phyloP scores from a whole-genome alignment of 2,888 invertebrate species.

The Drosophila setosimentum region DNA sequence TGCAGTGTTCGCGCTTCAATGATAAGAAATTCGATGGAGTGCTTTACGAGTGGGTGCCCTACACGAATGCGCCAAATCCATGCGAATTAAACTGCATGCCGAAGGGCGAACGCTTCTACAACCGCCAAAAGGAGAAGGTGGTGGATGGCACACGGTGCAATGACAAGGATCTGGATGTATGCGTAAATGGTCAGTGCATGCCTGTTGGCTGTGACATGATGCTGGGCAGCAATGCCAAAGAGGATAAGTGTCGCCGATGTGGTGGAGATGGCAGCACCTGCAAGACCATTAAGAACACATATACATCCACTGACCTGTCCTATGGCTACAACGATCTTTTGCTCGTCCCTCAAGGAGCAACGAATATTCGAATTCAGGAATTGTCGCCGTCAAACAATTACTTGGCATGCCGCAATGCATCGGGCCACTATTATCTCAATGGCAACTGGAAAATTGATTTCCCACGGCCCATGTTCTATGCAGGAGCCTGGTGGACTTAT shows the following conservation, averaged over 20 bases:
- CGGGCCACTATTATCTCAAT: conserved; percentile 95
- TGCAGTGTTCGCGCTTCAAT: conserved; percentile 96
- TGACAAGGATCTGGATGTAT: conserved; percentile 94
- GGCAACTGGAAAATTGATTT: conserved; percentile 98
- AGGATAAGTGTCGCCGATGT: conserved; percentile 96
- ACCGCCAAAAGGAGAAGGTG: conserved; percentile 92
- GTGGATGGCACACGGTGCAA: conserved; percentile 94
- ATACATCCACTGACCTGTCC: conserved; percentile 90
- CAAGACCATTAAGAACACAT: conserved; percentile 90
- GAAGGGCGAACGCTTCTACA: conserved; percentile 95
- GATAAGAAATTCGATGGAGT: conserved; percentile 92
- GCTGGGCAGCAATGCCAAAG: conserved; percentile 93
- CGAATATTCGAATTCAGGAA: conserved; percentile 94
- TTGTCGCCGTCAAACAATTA: conserved; percentile 94
- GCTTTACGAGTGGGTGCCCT: conserved; percentile 95
- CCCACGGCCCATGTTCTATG: conserved; percentile 91
- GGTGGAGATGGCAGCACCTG: conserved; percentile 96
- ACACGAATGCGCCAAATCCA: conserved; percentile 93
- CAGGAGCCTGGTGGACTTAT: conserved; percentile 95
- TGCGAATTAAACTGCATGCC: conserved; percentile 99
- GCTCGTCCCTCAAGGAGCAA: conserved; percentile 96
- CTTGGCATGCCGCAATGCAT: conserved; percentile 92
- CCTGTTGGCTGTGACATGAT: conserved; percentile 97
- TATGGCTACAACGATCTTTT: conserved; percentile 96
- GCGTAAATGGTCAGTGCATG: conserved; percentile 97